Conservation (phyloP, 1,140 invertebrate genomes). For the Brachionus sp. region DNA sequence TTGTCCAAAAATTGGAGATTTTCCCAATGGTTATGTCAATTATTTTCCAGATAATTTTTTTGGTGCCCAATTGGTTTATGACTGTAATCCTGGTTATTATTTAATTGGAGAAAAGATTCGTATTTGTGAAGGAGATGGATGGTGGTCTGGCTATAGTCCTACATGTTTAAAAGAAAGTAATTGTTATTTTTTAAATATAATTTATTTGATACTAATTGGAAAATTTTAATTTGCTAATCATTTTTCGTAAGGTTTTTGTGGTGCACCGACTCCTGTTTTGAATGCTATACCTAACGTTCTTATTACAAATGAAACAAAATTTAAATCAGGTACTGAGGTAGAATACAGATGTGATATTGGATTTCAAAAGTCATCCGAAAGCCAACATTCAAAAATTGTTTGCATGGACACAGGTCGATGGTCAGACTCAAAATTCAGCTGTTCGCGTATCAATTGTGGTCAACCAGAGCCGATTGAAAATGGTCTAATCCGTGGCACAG, state of each 20-base stretch:
- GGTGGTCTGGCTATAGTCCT: slow-evolving; percentile 59
- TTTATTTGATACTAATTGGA: not conserved
- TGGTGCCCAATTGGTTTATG: slow-evolving; percentile 57
- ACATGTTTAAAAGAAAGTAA: slow-evolving; percentile 49
- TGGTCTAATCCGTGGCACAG: not conserved
- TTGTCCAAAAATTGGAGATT: slow-evolving; percentile 26
- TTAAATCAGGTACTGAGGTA: slow-evolving; percentile 24
- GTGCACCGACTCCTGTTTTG: not conserved
- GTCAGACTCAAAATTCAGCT: slow-evolving; percentile 37
- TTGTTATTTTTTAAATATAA: not conserved
- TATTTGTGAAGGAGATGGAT: slow-evolving; percentile 60
- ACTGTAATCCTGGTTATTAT: slow-evolving; percentile 59
- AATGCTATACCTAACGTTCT: slow-evolving; percentile 39
- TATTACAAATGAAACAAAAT: slow-evolving; percentile 16
- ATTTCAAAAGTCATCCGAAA: not conserved
- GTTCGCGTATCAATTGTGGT: slow-evolving; percentile 12
- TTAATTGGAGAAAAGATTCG: slow-evolving; percentile 55
- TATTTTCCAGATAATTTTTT: slow-evolving; percentile 54
- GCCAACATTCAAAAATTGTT: not conserved
- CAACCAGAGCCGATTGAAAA: slow-evolving; percentile 20
- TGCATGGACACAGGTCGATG: slow-evolving; percentile 18
- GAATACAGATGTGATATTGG: slow-evolving; percentile 45
- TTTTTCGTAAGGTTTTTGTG: slow-evolving; percentile 7
- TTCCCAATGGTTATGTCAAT: slow-evolving; percentile 41
- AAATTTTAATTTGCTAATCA: not conserved